Conservation (phyloP, 2,888 invertebrate genomes). For the Habroteleia sp. region DNA sequence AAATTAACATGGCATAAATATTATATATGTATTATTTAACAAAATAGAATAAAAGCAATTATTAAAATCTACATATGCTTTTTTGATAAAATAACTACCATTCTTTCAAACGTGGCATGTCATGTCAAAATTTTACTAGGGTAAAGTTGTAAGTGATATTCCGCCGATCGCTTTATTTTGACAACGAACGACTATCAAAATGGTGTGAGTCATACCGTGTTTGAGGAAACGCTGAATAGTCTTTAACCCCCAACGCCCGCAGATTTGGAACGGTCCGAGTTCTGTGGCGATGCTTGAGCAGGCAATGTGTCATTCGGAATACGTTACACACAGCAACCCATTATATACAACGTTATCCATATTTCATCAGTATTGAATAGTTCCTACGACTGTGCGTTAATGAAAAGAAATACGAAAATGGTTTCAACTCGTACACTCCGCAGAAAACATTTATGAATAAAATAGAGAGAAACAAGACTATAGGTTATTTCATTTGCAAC, state of each 20-base stretch:
- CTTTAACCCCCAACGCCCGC: constrained; percentile 19
- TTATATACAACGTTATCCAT: constrained; percentile 31
- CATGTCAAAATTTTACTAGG: too few species aligned
- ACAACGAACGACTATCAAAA: constrained; percentile 19
- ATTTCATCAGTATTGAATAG: constrained; percentile 33
- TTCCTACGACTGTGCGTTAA: constrained; percentile 15
- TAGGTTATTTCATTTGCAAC: too few species aligned
- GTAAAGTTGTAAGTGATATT: constrained; percentile 12
- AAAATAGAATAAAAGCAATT: too few species aligned
- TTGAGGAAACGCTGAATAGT: constrained; percentile 16
- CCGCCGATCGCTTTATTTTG: constrained; percentile 32
- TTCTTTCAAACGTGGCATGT: too few species aligned
- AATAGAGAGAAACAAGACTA: too few species aligned
- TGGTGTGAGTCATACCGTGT: constrained; percentile 32
- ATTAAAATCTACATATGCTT: too few species aligned
- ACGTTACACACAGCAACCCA: constrained; percentile 6
- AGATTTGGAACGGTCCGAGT: constrained; percentile 5
- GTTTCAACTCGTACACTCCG: too few species aligned
- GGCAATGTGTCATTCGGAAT: constrained; percentile 12
- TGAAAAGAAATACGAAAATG: constrained; percentile 28
- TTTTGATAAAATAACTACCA: too few species aligned
- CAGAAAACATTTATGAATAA: too few species aligned
- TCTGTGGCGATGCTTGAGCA: neutral
- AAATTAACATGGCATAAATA: too few species aligned
- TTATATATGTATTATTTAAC: too few species aligned